phyloP scores from a whole-genome alignment of 1,140 invertebrate species.

The Drosophila albomicans region DNA sequence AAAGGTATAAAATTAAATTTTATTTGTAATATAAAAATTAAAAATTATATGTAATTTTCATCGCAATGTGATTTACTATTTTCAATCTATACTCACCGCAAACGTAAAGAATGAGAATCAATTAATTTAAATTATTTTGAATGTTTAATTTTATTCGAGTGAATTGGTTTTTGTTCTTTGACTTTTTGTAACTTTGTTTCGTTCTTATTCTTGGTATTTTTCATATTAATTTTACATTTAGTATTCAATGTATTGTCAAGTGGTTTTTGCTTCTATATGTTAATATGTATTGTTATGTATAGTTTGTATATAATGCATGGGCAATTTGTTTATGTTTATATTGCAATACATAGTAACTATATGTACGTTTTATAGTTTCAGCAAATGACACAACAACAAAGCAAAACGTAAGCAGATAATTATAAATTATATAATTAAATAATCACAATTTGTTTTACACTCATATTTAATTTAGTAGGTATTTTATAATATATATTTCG shows the following conservation, averaged over 20 bases:
- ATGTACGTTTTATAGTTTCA: slow-evolving; percentile 28
- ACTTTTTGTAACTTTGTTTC: slow-evolving; percentile 48
- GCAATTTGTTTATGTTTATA: slow-evolving; percentile 17
- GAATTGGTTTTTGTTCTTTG: slow-evolving; percentile 48
- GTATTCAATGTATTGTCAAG: slow-evolving; percentile 78
- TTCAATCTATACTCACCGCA: slow-evolving; percentile 12
- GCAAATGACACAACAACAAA: slow-evolving; percentile 42
- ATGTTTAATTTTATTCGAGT: slow-evolving; percentile 60
- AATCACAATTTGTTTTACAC: slow-evolving; percentile 73
- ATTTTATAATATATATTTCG: slow-evolving; percentile 51
- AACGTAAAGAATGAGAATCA: background rate
- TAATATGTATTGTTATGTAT: background rate
- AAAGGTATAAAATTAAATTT: too few species aligned
- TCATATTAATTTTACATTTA: slow-evolving; percentile 66
- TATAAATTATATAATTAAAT: slow-evolving; percentile 75
- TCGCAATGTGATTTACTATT: background rate
- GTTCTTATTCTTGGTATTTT: slow-evolving; percentile 30
- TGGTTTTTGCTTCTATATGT: slow-evolving; percentile 61
- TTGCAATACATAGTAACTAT: slow-evolving; percentile 46
- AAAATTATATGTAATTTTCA: background rate
- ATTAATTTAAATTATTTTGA: slow-evolving; percentile 19
- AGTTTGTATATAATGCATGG: slow-evolving; percentile 33
- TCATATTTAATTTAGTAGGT: slow-evolving; percentile 52
- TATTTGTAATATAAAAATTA: too few species aligned
- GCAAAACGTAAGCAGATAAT: slow-evolving; percentile 49